These are phyloP conservation scores for Nestor notabilis DNA, from an alignment of 2,113 vertebrate genomes.

Conservation along the genomic window DNA sequence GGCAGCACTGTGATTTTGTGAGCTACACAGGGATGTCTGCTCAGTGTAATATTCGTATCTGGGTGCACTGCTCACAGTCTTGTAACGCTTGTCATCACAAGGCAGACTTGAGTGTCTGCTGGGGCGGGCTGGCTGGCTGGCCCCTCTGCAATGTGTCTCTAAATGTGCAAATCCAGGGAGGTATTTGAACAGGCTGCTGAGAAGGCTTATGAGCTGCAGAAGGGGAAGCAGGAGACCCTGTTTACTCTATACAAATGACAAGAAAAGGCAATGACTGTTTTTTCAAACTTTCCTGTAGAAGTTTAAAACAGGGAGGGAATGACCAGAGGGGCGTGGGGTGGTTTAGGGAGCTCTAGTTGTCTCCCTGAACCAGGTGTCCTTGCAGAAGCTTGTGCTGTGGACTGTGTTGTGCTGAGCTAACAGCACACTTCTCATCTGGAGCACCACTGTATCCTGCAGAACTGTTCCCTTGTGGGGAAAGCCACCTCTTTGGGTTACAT, in stretches of 20 bases:
- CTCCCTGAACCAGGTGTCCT: neutral
- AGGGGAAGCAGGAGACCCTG: neutral
- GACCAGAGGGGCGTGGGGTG: neutral
- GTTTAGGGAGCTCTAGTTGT: neutral
- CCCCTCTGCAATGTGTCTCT: neutral
- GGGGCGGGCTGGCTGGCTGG: neutral
- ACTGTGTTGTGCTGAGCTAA: neutral
- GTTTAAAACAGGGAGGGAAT: neutral
- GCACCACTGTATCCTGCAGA: neutral
- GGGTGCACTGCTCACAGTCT: neutral
- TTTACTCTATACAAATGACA: neutral
- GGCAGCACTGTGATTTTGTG: neutral
- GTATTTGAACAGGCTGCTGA: neutral
- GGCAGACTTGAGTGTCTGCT: neutral
- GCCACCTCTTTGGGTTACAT: neutral
- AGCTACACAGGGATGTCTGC: neutral
- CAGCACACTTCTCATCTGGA: neutral
- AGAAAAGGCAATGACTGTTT: neutral
- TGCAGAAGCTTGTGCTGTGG: neutral
- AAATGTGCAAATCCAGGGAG: neutral
- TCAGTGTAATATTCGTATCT: neutral
- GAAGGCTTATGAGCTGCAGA: neutral
- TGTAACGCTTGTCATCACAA: fast-evolving
- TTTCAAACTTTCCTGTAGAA: neutral
- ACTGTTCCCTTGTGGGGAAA: neutral